Percentiles rank a stretch among this genome's conserved stretches.
These are phyloP conservation scores for Oryzias javanicus DNA, from an alignment of 2,113 vertebrate species.

Conservation along the genomic window DNA sequence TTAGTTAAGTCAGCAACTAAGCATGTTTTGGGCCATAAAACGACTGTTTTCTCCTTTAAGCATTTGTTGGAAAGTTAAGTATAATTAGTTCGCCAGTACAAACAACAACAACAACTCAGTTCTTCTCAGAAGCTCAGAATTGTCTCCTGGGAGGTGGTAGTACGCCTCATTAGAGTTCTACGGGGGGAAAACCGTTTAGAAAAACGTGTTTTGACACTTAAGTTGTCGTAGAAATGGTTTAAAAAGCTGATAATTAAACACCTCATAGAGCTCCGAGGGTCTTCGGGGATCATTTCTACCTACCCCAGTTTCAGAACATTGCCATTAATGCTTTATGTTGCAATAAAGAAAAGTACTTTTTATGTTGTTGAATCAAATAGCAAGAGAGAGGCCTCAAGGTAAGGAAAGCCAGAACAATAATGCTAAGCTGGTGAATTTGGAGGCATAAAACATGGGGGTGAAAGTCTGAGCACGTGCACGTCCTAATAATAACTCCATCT, in stretches of 20 bases:
- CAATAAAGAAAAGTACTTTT: conserved; percentile 31
- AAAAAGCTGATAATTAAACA: conserved; percentile 30
- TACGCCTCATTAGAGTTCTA: background rate
- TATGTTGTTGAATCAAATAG: conserved; percentile 24
- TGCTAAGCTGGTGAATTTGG: conserved; percentile 54
- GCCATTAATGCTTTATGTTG: conserved; percentile 37
- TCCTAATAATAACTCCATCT: conserved; percentile 67
- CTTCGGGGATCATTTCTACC: conserved; percentile 13
- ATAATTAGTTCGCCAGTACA: too few species aligned
- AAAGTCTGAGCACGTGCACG: conserved; percentile 41
- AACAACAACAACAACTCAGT: too few species aligned
- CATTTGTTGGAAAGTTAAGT: too few species aligned
- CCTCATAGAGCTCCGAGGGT: background rate
- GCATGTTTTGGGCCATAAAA: too few species aligned
- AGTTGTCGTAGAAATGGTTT: conserved; percentile 19
- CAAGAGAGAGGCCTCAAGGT: conserved; percentile 3
- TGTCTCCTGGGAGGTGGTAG: background rate
- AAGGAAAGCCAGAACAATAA: conserved; percentile 13
- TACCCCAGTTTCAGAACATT: conserved; percentile 21
- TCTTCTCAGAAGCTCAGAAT: background rate
- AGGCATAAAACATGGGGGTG: conserved; percentile 9
- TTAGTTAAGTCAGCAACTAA: too few species aligned
- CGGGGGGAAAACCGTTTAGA: background rate
- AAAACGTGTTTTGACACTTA: conserved; percentile 21
- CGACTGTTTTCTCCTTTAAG: too few species aligned